Base-by-base conservation (phyloP, 1,140 invertebrate species). In the Brachionus koreanus region DNA sequence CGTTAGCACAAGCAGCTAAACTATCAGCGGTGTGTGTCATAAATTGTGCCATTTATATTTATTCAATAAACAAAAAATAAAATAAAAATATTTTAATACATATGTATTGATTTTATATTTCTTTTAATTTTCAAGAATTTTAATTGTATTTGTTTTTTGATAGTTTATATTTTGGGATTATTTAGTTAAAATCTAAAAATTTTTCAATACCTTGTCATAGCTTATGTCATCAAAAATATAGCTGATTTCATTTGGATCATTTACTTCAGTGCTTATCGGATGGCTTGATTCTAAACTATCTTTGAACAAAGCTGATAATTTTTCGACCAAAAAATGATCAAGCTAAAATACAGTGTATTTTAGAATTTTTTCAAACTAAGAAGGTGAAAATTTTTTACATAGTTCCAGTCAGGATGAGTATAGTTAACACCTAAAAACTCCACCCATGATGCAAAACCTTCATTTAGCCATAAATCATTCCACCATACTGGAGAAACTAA, bases 361-460 rank as follows among this genome's bases (percentile, higher is more conserved):
- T 42, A n/a, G 23, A 46, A 87, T 83, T 29, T 29, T 29, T 29
- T 29, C n/a, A 83, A 77, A 46, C 84, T 82, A 29, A 39, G 69
- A 83, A 49, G 19, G 16, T 77, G 16, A 42, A 16, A 37, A 79
- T 23, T 19, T 49, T 49, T 52, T 79, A 79, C 76, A 61, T 65
- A 61, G 39, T 52, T 82, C 79, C 79, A 97, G 33, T 93, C 91
- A 1, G 92, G 91, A 85, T 94, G 90, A 49, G 93, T 91, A 33
- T 90, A 16, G 13, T 85, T 83, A 90, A 89, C 86, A 19, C 84
- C 85, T 43, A 87, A 25, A 69, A 86, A 89, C 82, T 89, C 88
- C 85, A 90, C 89, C 83, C 88, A 90, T 12, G 85, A 86, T 13
- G 88, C 88, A 83, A 89, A 89, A 9, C 89, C 89, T 85, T 90